These are phyloP conservation scores for Falco peregrinus DNA, from an alignment of 2,797 vertebrate genomes.

Conservation along the genomic window DNA sequence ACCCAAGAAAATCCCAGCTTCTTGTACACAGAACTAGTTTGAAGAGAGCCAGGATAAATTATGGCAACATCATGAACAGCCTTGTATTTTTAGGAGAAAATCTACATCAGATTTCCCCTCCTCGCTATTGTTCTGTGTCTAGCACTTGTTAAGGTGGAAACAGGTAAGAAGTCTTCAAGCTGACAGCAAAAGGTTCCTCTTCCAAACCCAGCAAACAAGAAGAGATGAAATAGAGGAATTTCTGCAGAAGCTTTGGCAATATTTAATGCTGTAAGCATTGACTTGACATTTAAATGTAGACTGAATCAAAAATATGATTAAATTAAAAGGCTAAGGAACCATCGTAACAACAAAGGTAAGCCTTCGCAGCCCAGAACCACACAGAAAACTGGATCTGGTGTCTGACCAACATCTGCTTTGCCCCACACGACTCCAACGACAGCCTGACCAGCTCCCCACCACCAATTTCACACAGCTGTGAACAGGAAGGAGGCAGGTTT, in stretches of 20 bases:
- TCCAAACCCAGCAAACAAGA: not conserved
- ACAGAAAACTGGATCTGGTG: not conserved
- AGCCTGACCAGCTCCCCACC: not conserved
- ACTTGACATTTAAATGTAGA: not conserved
- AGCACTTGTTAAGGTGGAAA: not conserved
- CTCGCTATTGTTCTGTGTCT: accelerated
- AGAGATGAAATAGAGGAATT: not conserved
- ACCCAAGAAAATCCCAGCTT: not conserved
- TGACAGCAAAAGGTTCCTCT: not conserved
- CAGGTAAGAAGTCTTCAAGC: not conserved
- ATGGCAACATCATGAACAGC: not conserved
- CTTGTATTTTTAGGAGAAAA: not conserved
- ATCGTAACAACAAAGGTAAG: not conserved
- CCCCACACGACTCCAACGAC: accelerated
- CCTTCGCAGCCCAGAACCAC: not conserved
- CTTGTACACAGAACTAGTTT: not conserved
- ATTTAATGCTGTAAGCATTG: not conserved
- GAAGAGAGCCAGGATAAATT: not conserved
- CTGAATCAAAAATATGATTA: not conserved
- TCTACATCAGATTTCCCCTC: not conserved
- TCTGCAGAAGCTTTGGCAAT: not conserved
- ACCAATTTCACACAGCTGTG: not conserved
- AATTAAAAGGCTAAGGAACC: not conserved
- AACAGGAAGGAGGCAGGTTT: not conserved
- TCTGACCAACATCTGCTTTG: not conserved